Base-by-base conservation (phyloP, 2,113 vertebrate species). In the Nansenia antarctica region DNA sequence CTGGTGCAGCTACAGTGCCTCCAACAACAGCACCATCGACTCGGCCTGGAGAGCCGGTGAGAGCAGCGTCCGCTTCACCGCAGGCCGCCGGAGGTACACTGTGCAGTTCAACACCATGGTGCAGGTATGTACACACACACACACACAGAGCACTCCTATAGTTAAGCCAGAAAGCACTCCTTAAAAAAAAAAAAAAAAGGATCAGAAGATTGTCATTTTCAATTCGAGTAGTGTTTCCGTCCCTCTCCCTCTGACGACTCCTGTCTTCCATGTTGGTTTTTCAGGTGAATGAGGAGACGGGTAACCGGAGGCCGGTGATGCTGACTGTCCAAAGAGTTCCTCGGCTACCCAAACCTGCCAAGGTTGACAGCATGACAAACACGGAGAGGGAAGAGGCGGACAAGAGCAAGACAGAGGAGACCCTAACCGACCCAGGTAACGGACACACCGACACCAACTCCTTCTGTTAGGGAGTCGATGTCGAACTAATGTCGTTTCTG, bases 61-160 rank as follows among this genome's bases (percentile, higher is more conserved):
- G 82, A 97, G 92, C 75, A 97, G 95, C n/a, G 96, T 98, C 39
- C 92, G 96, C 52, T 98, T 98, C 78, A 98, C 96, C 18, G 96
- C 96, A 1, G 95, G 96, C 15, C 93, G 96, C 5, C 86, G 96
- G 29, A 89, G 96, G 92, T 98, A 98, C 75, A 98, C 96, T 3
- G 95, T 97, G 42, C 95, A 96, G 68, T 98, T 98, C 74, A 98
- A 96, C 85, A 98, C 95, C 58, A 98, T 97, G 96, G 96, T 98
- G 79, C 96, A 98, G 95, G 96, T 97, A 92, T 22, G 0, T 1
- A 35, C 15, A n/a, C n/a, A n/a, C n/a, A n/a, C n/a, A n/a, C n/a
- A n/a, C n/a, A n/a, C n/a, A n/a, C n/a, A n/a, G n/a, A n/a, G n/a
- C n/a, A n/a, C n/a, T n/a, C n/a, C n/a, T n/a, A n/a, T n/a, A n/a